These are phyloP conservation scores for Idaea aversata DNA, from an alignment of 2,888 invertebrate genomes.

Conservation along the genomic window DNA sequence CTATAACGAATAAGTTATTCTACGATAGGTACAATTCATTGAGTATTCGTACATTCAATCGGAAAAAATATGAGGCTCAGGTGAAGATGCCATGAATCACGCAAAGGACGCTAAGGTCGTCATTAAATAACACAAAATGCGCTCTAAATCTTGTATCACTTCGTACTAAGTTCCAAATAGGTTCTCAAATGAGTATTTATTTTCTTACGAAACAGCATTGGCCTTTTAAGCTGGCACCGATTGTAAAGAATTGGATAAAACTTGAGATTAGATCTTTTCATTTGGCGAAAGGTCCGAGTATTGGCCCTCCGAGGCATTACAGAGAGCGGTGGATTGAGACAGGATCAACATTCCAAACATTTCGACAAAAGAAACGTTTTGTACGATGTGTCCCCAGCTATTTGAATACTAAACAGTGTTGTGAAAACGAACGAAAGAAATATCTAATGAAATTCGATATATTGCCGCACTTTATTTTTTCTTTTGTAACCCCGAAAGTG, in stretches of 20 bases:
- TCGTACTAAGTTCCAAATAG: conserved; percentile 18
- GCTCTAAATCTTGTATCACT: conserved; percentile 17
- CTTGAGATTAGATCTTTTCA: conserved; percentile 65
- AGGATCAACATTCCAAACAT: conserved; percentile 44
- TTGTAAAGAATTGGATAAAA: conserved; percentile 60
- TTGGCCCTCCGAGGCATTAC: conserved; percentile 53
- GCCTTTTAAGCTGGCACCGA: conserved; percentile 48
- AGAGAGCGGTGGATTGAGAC: conserved; percentile 48
- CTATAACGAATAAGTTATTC: not conserved
- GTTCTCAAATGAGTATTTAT: conserved; percentile 35
- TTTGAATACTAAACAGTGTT: conserved; percentile 31
- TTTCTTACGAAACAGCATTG: conserved; percentile 37
- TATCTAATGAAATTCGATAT: not conserved
- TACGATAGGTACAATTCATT: not conserved
- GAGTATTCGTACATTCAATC: conserved; percentile 6
- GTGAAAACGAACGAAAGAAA: conserved; percentile 16
- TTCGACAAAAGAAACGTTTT: conserved; percentile 43
- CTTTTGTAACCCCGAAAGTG: not conserved
- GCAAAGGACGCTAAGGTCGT: conserved; percentile 10
- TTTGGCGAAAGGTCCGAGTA: conserved; percentile 62
- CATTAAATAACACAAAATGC: conserved; percentile 8
- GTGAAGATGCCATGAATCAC: conserved; percentile 13
- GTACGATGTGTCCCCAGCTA: conserved; percentile 39
- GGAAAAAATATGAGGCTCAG: conserved; percentile 15
- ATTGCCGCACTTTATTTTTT: not conserved